phyloP scores from a whole-genome alignment of 2,888 invertebrate genomes.

The Diploptera punctata region DNA sequence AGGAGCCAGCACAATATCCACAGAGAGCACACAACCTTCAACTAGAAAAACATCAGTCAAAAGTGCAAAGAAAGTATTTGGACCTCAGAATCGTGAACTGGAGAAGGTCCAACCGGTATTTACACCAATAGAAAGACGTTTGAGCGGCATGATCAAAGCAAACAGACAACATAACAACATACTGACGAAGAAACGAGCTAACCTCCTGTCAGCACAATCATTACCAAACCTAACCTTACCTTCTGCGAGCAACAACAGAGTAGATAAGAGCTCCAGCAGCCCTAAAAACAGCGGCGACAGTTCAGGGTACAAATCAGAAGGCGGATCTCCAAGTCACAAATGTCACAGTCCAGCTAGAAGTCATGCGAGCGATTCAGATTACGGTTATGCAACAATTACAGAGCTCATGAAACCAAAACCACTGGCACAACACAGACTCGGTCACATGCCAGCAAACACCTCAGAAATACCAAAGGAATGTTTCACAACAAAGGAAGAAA shows the following conservation, averaged over 20 bases:
- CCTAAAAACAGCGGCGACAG: constrained; percentile 50
- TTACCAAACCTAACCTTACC: neutral
- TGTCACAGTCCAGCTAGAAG: neutral
- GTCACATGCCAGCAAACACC: constrained; percentile 38
- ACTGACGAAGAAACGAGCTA: neutral
- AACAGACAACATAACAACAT: neutral
- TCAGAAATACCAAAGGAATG: constrained; percentile 49
- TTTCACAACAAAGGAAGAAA: constrained; percentile 47
- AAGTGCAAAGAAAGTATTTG: constrained; percentile 21
- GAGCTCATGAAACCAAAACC: constrained; percentile 65
- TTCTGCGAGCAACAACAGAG: neutral
- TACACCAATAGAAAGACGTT: constrained; percentile 4
- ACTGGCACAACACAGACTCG: constrained; percentile 39
- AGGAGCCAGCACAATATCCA: too few relatives aligned
- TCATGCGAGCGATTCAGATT: constrained; percentile 52
- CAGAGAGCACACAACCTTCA: too few relatives aligned
- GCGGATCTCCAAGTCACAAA: neutral
- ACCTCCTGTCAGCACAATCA: neutral
- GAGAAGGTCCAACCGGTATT: neutral
- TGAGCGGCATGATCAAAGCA: neutral
- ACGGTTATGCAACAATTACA: constrained; percentile 68
- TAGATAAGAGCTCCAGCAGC: constrained; percentile 5
- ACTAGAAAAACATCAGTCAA: too few relatives aligned
- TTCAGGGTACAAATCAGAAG: constrained; percentile 63
- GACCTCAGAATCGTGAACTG: constrained; percentile 21